Evolutionary conservation across 2,797 vertebrate genomes (phyloP).

Genomic region (Erithacus rubecula): DNA sequence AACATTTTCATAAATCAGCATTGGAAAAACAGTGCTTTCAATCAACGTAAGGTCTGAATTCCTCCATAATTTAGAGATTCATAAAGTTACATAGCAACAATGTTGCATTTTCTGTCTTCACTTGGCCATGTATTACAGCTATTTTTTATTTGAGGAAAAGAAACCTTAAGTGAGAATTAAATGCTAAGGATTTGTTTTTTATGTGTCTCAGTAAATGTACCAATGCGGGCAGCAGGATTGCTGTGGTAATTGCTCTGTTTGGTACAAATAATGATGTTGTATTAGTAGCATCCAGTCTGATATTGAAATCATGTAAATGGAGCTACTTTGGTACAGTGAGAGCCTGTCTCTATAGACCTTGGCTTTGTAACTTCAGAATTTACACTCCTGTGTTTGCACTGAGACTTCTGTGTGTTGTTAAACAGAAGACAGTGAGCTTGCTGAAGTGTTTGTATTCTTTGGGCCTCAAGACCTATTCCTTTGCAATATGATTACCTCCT

Average conservation of each 20-base stretch:
- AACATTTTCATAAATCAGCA: not conserved
- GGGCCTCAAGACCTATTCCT: not conserved
- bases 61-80: not conserved
- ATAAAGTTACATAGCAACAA: not conserved
- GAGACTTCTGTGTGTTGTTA: not conserved
- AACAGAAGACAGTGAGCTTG: not conserved
- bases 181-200: not conserved
- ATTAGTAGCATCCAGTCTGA: not conserved
- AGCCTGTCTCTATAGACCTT: not conserved
- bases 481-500: not conserved
- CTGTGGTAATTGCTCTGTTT: not conserved
- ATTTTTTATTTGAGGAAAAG: not conserved
- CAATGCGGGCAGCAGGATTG: not conserved
- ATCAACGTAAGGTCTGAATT: not conserved
- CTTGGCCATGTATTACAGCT: not conserved
- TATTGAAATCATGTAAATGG: accelerated
- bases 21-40: not conserved
- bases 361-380: not conserved
- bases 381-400: not conserved
- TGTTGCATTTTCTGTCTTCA: not conserved
- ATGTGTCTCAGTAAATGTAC: not conserved
- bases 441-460: not conserved
- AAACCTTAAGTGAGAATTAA: not conserved
- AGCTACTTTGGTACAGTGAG: not conserved
- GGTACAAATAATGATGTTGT: not conserved